Percentiles rank a stretch among this genome's conserved stretches.
phyloP scores from a whole-genome alignment of 2,888 invertebrate species.

The Argyresthia albistria region DNA sequence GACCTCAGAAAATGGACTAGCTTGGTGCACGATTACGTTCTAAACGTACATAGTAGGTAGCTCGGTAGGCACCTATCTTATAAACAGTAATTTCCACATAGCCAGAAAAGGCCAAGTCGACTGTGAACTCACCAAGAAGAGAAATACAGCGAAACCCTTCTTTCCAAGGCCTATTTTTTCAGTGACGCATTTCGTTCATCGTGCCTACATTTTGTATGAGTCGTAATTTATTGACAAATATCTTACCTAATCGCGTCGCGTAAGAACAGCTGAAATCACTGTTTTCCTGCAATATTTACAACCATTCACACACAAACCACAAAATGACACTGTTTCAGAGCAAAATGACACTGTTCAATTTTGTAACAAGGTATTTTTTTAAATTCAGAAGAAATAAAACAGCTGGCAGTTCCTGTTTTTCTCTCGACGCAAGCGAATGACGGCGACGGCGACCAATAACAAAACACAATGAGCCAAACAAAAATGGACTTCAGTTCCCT shows the following conservation, averaged over 20 bases:
- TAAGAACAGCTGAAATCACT: neutral
- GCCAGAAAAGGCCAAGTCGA: no score
- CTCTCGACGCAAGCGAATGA: slow-evolving; percentile 18
- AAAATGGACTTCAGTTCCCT: slow-evolving; percentile 1
- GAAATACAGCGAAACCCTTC: no score
- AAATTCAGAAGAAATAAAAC: slow-evolving; percentile 55
- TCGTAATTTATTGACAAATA: neutral
- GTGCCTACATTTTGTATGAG: neutral
- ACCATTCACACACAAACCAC: slow-evolving; percentile 32
- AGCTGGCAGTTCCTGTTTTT: slow-evolving; percentile 59
- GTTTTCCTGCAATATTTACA: slow-evolving; percentile 31
- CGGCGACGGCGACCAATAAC: neutral
- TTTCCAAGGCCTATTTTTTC: neutral
- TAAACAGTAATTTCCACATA: no score
- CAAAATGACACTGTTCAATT: slow-evolving; percentile 59
- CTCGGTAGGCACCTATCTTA: no score
- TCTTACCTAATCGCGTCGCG: neutral
- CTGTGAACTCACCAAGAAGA: no score
- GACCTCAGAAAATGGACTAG: no score
- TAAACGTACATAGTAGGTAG: no score
- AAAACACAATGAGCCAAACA: slow-evolving; percentile 2
- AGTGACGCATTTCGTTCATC: neutral
- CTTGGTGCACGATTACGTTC: no score
- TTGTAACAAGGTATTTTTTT: slow-evolving; percentile 57
- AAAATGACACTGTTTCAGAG: slow-evolving; percentile 40